Evolutionary conservation across 2,113 vertebrate genomes (phyloP).

Genomic region (Perca flavescens): DNA sequence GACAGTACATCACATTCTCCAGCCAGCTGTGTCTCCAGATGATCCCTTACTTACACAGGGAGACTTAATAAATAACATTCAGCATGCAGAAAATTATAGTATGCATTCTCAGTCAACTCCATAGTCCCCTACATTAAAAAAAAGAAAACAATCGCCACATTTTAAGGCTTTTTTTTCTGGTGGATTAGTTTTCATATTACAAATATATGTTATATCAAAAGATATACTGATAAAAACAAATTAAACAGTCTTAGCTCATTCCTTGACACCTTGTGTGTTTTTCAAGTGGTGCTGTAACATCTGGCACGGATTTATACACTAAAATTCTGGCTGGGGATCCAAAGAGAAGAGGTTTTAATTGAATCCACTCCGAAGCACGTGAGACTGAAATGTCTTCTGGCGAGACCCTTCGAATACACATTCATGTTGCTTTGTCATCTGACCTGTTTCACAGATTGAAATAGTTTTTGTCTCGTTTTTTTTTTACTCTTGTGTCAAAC

Average conservation of each 20-base stretch:
- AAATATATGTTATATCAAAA: slow-evolving; percentile 28
- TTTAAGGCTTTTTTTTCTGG: not conserved
- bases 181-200: slow-evolving; percentile 22
- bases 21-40: slow-evolving; percentile 78
- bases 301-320: slow-evolving; percentile 72
- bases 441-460: slow-evolving; percentile 42
- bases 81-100: slow-evolving; percentile 15
- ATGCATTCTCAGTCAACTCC: slow-evolving; percentile 13
- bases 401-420: slow-evolving; percentile 57
- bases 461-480: slow-evolving; percentile 3
- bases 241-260: slow-evolving; percentile 48
- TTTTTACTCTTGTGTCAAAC: slow-evolving; percentile 21
- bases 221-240: slow-evolving; percentile 57
- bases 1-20: slow-evolving; percentile 80
- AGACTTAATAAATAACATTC: slow-evolving; percentile 41
- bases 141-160: not conserved
- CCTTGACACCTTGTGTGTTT: slow-evolving; percentile 72
- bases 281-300: slow-evolving; percentile 62
- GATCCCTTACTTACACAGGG: slow-evolving; percentile 52
- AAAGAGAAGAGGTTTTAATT: slow-evolving; percentile 76
- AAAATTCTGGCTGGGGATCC: slow-evolving; percentile 73
- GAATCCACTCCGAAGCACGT: slow-evolving; percentile 70
- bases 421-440: slow-evolving; percentile 65
- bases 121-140: not conserved
- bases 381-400: slow-evolving; percentile 71